Evolutionary conservation across 2,888 invertebrate genomes (phyloP).

Genomic region (Epicampocera succincta): DNA sequence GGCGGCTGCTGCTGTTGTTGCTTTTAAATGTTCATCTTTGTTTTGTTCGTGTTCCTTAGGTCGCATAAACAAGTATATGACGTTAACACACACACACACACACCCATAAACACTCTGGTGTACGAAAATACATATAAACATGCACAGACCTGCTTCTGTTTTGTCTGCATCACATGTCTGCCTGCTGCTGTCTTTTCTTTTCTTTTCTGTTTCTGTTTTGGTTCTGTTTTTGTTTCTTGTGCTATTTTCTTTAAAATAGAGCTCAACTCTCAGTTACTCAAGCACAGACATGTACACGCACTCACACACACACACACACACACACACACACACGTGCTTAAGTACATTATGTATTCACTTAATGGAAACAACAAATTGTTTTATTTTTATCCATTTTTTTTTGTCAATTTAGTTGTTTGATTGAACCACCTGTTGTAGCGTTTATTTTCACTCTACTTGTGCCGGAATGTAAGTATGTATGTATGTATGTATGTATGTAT

Average conservation of each 20-base stretch:
- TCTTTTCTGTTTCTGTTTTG: conserved; percentile 14
- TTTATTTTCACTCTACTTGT: conserved; percentile 21
- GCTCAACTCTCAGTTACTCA: conserved; percentile 36
- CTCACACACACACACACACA: conserved; percentile 23
- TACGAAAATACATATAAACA: conserved; percentile 6
- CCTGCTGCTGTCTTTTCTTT: conserved; percentile 28
- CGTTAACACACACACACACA: conserved; percentile 12
- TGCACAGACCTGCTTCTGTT: conserved; percentile 48
- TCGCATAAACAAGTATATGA: conserved; percentile 44
- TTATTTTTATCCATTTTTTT: conserved; percentile 30
- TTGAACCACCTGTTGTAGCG: conserved; percentile 53
- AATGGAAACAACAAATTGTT: conserved; percentile 34
- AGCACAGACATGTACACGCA: too few relatives aligned
- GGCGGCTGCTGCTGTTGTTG: conserved; percentile 24
- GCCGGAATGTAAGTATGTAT: too few relatives aligned
- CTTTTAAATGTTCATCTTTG: conserved; percentile 27
- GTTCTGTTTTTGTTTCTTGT: conserved; percentile 28
- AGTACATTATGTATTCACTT: not conserved
- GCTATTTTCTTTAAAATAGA: conserved; percentile 30
- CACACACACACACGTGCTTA: conserved; percentile 2
- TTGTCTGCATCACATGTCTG: conserved; percentile 50
- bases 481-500: too few relatives aligned
- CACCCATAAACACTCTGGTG: not conserved
- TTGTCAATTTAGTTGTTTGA: conserved; percentile 24
- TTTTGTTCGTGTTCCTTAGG: conserved; percentile 38